phyloP scores from a whole-genome alignment of 1,140 invertebrate species.

The Plectrocnemia conspersa region DNA sequence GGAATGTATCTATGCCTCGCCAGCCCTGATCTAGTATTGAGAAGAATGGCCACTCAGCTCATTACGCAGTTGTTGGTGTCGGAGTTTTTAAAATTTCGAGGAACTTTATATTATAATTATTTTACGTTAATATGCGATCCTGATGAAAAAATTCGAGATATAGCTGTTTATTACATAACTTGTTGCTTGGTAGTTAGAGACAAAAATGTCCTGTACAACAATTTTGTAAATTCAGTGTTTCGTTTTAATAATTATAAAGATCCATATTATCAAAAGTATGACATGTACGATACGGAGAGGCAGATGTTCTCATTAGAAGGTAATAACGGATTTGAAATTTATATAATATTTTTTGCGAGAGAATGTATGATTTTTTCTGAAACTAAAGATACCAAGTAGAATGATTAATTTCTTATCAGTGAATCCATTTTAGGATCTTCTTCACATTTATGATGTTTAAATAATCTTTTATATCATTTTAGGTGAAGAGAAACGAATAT shows the following conservation, averaged over 20 bases:
- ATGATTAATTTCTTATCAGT: not conserved
- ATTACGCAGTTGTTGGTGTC: slow-evolving; percentile 31
- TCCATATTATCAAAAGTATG: slow-evolving; percentile 21
- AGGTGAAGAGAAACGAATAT: slow-evolving; percentile 27
- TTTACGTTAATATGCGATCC: slow-evolving; percentile 27
- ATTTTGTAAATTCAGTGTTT: slow-evolving; percentile 31
- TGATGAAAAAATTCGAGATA: slow-evolving; percentile 24
- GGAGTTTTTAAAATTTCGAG: slow-evolving; percentile 28
- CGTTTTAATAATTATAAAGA: slow-evolving; percentile 28
- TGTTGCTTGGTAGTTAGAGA: slow-evolving; percentile 23
- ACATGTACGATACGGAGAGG: slow-evolving; percentile 25
- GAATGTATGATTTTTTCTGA: slow-evolving; percentile 3
- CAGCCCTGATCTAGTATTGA: slow-evolving; percentile 15
- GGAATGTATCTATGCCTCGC: slow-evolving; percentile 28
- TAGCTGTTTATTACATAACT: slow-evolving; percentile 27
- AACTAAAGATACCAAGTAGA: too few species aligned
- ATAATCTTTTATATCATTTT: slow-evolving; percentile 12
- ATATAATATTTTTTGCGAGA: too few species aligned
- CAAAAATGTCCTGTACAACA: slow-evolving; percentile 25
- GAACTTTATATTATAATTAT: slow-evolving; percentile 30
- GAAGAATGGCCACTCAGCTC: slow-evolving; percentile 28
- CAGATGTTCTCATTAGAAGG: slow-evolving; percentile 28
- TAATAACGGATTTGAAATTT: too few species aligned
- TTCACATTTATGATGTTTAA: not conserved
- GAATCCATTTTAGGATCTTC: not conserved